These are phyloP conservation scores for Euura lappo DNA, from an alignment of 1,140 invertebrate species.

Conservation along the genomic window DNA sequence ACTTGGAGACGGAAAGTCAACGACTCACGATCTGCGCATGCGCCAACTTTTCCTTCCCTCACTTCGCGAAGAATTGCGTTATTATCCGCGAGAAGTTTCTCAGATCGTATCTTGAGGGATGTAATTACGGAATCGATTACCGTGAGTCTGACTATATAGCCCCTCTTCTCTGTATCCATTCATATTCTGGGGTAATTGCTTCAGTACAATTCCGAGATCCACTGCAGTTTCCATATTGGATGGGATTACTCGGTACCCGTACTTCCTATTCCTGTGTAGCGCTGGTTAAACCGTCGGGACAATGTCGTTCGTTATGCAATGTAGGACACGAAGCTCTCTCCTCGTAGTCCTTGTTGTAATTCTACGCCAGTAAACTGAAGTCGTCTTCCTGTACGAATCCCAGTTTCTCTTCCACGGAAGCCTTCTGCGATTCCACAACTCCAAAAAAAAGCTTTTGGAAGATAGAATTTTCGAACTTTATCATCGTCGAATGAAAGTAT, in stretches of 20 bases:
- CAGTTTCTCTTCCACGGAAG: background rate
- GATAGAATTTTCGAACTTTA: too few species aligned
- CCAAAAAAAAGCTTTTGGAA: background rate
- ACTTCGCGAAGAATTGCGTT: too few species aligned
- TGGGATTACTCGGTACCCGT: background rate
- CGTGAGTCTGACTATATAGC: too few species aligned
- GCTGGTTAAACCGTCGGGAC: background rate
- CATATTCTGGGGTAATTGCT: too few species aligned
- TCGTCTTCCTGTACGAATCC: background rate
- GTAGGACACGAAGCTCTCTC: background rate
- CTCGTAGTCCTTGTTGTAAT: background rate
- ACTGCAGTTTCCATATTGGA: background rate
- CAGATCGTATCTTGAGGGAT: too few species aligned
- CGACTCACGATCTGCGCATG: too few species aligned
- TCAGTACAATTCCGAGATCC: background rate
- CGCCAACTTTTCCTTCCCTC: too few species aligned
- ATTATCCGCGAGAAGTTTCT: too few species aligned
- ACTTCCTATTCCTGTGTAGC: background rate
- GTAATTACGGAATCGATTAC: too few species aligned
- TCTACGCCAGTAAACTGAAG: background rate
- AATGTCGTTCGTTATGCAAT: conserved; percentile 5
- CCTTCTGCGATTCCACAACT: background rate
- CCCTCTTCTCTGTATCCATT: too few species aligned
- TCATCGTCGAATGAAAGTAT: too few species aligned
- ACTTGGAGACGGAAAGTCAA: too few species aligned